phyloP scores from a whole-genome alignment of 1,140 invertebrate genomes.

The Drosophila takahashii region DNA sequence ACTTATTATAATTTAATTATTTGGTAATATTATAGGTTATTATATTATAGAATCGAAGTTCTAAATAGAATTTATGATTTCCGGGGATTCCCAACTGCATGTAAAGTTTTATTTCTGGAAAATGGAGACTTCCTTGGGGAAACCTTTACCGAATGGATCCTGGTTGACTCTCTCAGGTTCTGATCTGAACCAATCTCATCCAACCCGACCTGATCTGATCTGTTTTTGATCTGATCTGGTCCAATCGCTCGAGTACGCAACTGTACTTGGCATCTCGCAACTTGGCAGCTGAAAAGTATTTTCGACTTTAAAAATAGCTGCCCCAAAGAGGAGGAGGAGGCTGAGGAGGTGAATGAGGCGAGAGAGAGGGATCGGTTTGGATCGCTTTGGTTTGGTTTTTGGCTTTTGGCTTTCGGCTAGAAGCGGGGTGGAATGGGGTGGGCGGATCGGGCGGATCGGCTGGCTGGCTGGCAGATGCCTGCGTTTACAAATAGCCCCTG shows the following conservation, averaged over 20 bases:
- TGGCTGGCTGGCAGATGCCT: constrained; percentile 2
- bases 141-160: not conserved
- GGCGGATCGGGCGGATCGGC: constrained; percentile 1
- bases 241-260: constrained; percentile 51
- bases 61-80: too few relatives aligned
- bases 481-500: constrained; percentile 53
- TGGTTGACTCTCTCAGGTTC: not conserved
- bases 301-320: constrained; percentile 79
- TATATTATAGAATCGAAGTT: too few relatives aligned
- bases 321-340: constrained; percentile 33
- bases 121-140: not conserved
- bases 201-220: constrained; percentile 11
- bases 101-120: too few relatives aligned
- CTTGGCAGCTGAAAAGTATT: constrained; percentile 70
- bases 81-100: too few relatives aligned
- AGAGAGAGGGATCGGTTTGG: constrained; percentile 48
- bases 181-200: constrained; percentile 1
- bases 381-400: constrained; percentile 25
- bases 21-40: too few relatives aligned
- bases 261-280: constrained; percentile 71
- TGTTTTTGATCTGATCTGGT: constrained; percentile 32
- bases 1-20: too few relatives aligned
- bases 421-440: constrained; percentile 11
- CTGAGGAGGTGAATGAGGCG: constrained; percentile 1
- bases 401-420: constrained; percentile 29